phyloP scores from a whole-genome alignment of 2,888 invertebrate genomes.

The Cataglyphis rosenhaueri region DNA sequence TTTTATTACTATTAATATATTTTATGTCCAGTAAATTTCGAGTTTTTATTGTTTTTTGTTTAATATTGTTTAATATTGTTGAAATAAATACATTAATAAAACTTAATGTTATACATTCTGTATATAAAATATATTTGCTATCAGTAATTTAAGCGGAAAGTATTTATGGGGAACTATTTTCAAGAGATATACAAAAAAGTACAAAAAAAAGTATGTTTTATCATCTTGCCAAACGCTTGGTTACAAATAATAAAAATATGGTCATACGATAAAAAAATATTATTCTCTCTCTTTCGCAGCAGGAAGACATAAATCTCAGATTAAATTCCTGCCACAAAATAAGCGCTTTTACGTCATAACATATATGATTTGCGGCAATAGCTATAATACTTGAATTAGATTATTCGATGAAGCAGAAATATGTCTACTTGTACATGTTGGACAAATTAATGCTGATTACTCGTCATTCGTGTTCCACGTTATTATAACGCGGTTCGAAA shows the following conservation, averaged over 20 bases:
- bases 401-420: constrained; percentile 58
- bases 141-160: constrained; percentile 37
- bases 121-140: not conserved
- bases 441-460: constrained; percentile 67
- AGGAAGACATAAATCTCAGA: constrained; percentile 41
- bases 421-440: constrained; percentile 51
- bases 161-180: constrained; percentile 32
- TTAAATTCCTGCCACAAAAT: constrained; percentile 56
- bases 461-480: constrained; percentile 58
- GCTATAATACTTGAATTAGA: constrained; percentile 46
- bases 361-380: constrained; percentile 16
- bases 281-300: constrained; percentile 20
- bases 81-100: constrained; percentile 7
- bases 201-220: constrained; percentile 14
- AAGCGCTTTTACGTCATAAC: constrained; percentile 54
- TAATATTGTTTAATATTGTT: constrained; percentile 20
- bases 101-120: constrained; percentile 10
- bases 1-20: not conserved
- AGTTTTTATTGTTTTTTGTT: not conserved
- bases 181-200: constrained; percentile 21
- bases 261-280: constrained; percentile 27
- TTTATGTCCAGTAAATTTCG: not conserved
- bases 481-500: constrained; percentile 44
- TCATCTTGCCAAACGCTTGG: constrained; percentile 28
- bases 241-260: constrained; percentile 46